These are phyloP conservation scores for Apis cerana DNA, from an alignment of 1,140 invertebrate genomes.

Conservation along the genomic window DNA sequence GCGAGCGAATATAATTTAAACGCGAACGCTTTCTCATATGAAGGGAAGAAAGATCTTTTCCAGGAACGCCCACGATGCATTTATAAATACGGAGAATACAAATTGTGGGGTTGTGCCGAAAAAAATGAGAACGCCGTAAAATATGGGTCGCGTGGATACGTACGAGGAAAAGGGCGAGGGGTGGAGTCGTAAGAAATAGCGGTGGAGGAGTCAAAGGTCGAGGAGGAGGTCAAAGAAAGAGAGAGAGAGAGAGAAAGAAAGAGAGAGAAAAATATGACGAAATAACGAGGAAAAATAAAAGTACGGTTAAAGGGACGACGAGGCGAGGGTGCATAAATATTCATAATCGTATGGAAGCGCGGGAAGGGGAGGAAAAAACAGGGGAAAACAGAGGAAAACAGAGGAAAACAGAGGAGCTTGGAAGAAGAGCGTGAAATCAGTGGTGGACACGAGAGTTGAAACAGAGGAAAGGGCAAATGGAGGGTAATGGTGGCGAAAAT, in stretches of 20 bases:
- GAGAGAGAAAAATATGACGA: too few species aligned
- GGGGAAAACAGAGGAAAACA: neutral
- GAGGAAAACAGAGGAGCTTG: neutral
- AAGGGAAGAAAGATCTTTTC: neutral
- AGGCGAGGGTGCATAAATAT: conserved; percentile 28
- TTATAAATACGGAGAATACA: neutral
- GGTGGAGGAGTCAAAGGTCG: neutral
- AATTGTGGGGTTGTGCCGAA: neutral
- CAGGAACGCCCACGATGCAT: neutral
- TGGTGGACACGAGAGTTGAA: neutral
- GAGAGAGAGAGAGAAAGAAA: neutral
- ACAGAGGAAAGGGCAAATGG: neutral
- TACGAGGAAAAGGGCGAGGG: neutral
- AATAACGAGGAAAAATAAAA: conserved; percentile 14
- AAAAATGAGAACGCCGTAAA: neutral
- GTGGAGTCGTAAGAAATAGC: neutral
- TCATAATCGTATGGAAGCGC: neutral
- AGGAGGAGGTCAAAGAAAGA: neutral
- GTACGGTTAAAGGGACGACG: conserved; percentile 10
- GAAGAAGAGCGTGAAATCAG: neutral
- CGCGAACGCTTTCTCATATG: too few species aligned
- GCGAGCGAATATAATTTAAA: too few species aligned
- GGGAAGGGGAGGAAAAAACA: too few species aligned
- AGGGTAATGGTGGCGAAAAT: neutral
- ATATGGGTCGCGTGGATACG: conserved; percentile 5